Conservation (phyloP, 2,888 invertebrate species). For the Mythimna loreyi region DNA sequence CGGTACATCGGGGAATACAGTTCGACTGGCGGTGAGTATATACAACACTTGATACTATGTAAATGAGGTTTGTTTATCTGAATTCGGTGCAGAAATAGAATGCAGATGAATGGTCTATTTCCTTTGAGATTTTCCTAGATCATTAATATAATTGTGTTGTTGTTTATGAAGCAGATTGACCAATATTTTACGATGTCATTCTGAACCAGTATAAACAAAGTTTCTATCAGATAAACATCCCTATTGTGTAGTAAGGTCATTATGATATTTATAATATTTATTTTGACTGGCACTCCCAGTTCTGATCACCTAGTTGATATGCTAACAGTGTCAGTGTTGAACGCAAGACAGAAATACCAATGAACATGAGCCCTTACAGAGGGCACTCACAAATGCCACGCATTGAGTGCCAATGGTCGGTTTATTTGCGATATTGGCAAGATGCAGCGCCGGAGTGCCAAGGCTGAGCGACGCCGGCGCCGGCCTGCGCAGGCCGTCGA, state of each 20-base stretch:
- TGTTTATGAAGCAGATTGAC: constrained; percentile 2
- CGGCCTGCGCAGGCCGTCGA: constrained; percentile 79
- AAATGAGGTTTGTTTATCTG: constrained; percentile 50
- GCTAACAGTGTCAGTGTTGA: constrained; percentile 69
- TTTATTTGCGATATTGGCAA: constrained; percentile 90
- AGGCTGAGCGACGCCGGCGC: constrained; percentile 84
- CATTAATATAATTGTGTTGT: constrained; percentile 15
- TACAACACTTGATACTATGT: constrained; percentile 45
- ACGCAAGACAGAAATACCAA: constrained; percentile 74
- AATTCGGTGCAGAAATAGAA: constrained; percentile 15
- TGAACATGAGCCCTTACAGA: constrained; percentile 78
- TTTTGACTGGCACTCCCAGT: constrained; percentile 58
- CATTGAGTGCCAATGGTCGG: constrained; percentile 85
- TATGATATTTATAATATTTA: constrained; percentile 56
- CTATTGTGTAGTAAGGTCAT: constrained; percentile 54
- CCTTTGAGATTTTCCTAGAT: constrained; percentile 38
- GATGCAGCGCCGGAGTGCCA: constrained; percentile 77
- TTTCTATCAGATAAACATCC: constrained; percentile 54
- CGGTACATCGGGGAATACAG: constrained; percentile 95
- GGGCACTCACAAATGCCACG: constrained; percentile 84
- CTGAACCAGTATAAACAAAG: constrained; percentile 22
- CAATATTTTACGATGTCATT: constrained; percentile 27
- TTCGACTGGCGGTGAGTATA: constrained; percentile 93
- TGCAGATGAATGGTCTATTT: constrained; percentile 25
- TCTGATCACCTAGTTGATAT: constrained; percentile 67